Evolutionary conservation across 2,113 vertebrate species (phyloP), one percentile per base, ranked within the genome.

Genomic region (Ictalurus furcatus): DNA sequence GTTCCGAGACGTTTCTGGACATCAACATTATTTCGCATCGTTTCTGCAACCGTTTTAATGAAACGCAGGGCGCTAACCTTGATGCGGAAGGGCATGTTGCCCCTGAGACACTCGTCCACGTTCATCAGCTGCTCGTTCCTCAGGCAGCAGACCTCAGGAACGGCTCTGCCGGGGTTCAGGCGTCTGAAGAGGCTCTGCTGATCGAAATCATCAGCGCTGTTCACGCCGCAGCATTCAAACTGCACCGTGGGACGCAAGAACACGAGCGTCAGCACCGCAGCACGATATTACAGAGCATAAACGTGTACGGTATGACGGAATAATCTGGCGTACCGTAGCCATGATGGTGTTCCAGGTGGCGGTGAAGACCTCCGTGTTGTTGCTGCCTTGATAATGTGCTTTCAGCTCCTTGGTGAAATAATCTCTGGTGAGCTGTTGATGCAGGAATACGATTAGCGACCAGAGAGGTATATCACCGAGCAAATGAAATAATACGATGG

Each of bases 171-270:
- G 2, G 89, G 90, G 63, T 94, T 92, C 69, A 96, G 92, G 19
- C 93, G 90, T 11, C 94, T 93, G 86, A 96, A 96, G 0, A 96
- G 93, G 16, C 96, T 95, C 3, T 94, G 91, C 90, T 94, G 92
- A 90, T 96, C 94, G 48, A 99, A 99, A 93, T 99, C 98, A 80
- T 98, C 97, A 0, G 97, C 97, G 14, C 97, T 96, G 0, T 96
- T 97, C 61, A 98, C 97, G 13, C 98, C 98, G 2, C 98, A 99
- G 94, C 98, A 99, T 34, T 97, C 96, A 48, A 99, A 98, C 98
- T 99, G 92, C 21, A 58, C 16, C 85, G 21, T 87, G 79, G 44
- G 34, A 87, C 67, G 58, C 7, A 30, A 65, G 19, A 14, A 40
- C 44, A 83, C 8, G 1, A 76, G 87, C 74, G 44, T 74, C 63